Conservation (phyloP, 1,140 invertebrate species). For the Orchestia grillus region DNA sequence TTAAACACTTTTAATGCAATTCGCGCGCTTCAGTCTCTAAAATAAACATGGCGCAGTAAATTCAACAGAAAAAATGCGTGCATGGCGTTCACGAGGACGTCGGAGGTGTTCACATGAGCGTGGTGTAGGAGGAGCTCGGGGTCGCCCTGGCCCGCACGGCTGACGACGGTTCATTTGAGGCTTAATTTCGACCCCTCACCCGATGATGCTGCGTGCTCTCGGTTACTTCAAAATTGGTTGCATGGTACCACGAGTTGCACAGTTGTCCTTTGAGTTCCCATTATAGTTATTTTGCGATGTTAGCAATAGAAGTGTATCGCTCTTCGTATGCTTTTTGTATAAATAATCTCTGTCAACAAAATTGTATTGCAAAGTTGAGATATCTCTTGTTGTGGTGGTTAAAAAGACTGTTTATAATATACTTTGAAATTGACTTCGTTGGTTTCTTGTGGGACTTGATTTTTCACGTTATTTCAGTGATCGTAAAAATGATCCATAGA, state of each 20-base stretch:
- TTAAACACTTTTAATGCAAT: background rate
- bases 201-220: too few relatives aligned
- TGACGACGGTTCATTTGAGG: background rate
- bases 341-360: background rate
- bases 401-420: background rate
- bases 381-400: background rate
- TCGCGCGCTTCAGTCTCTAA: background rate
- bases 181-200: background rate
- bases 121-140: background rate
- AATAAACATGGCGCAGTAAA: background rate
- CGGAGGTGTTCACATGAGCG: background rate
- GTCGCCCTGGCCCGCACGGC: background rate
- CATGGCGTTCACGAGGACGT: background rate
- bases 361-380: background rate
- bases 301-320: too few relatives aligned
- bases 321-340: too few relatives aligned
- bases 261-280: too few relatives aligned
- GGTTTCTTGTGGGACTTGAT: background rate
- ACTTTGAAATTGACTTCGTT: background rate
- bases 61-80: background rate
- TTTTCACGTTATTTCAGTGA: background rate
- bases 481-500: background rate
- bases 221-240: too few relatives aligned
- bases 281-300: too few relatives aligned
- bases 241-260: too few relatives aligned